Conservation (phyloP, 2,797 vertebrate species). For the Octomys mimax region DNA sequence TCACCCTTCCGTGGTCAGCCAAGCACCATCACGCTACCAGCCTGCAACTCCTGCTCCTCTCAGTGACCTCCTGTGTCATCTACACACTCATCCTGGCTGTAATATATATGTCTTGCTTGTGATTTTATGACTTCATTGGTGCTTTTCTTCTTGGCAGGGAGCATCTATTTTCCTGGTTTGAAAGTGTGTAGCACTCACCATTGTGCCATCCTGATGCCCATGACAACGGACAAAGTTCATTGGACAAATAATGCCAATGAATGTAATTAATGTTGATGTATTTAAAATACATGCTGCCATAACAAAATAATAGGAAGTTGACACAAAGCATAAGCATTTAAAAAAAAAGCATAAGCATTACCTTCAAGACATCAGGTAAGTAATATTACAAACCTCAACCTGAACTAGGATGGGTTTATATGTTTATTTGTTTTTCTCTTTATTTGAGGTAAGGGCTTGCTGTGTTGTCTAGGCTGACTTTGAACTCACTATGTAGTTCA, state of each 20-base stretch:
- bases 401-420: background rate
- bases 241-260: background rate
- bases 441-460: background rate
- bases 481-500: background rate
- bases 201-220: background rate
- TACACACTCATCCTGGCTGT: background rate
- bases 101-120: background rate
- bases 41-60: background rate
- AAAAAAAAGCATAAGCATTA: background rate
- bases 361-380: background rate
- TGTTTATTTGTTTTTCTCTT: background rate
- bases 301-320: background rate
- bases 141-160: background rate
- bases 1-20: background rate
- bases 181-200: background rate
- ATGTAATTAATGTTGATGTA: background rate
- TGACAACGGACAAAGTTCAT: background rate
- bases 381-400: background rate
- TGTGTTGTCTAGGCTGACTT: background rate
- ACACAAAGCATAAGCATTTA: background rate
- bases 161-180: background rate
- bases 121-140: background rate
- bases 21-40: background rate
- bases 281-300: background rate
- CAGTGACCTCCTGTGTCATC: background rate